Conservation (phyloP, 2,888 invertebrate genomes). For the Orthosia gracilis region DNA sequence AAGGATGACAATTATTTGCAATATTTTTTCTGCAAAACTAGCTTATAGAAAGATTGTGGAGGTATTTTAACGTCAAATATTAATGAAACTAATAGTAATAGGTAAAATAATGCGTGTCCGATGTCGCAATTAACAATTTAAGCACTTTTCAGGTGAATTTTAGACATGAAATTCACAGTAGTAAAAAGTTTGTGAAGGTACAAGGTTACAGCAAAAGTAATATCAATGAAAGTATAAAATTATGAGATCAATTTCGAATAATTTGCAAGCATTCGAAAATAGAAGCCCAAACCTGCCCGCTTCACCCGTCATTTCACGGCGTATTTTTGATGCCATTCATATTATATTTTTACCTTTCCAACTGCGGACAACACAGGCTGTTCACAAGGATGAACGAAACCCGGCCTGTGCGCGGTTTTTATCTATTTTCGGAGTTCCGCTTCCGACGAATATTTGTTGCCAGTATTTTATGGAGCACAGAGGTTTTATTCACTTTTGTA, state of each 20-base stretch:
- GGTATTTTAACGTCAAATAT: no score
- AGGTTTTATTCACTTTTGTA: conserved; percentile 37
- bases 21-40: no score
- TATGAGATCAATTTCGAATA: neutral
- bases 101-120: no score
- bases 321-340: conserved; percentile 49
- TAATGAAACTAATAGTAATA: no score
- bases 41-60: no score
- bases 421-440: conserved; percentile 34
- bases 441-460: conserved; percentile 43
- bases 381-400: conserved; percentile 37
- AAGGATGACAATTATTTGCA: conserved; percentile 6
- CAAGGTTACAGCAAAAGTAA: no score
- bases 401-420: conserved; percentile 19
- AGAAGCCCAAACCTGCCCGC: neutral
- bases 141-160: neutral
- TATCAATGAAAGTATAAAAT: no score
- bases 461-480: conserved; percentile 32
- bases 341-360: conserved; percentile 52
- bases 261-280: conserved; percentile 15
- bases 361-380: conserved; percentile 20
- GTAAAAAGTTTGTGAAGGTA: no score
- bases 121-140: neutral
- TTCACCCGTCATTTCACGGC: conserved; percentile 24
- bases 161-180: no score